A percentile compares a stretch with the other conserved stretches of the same genome.
These are phyloP conservation scores for Podargus strigoides DNA, from an alignment of 2,797 vertebrate species.

Conservation along the genomic window DNA sequence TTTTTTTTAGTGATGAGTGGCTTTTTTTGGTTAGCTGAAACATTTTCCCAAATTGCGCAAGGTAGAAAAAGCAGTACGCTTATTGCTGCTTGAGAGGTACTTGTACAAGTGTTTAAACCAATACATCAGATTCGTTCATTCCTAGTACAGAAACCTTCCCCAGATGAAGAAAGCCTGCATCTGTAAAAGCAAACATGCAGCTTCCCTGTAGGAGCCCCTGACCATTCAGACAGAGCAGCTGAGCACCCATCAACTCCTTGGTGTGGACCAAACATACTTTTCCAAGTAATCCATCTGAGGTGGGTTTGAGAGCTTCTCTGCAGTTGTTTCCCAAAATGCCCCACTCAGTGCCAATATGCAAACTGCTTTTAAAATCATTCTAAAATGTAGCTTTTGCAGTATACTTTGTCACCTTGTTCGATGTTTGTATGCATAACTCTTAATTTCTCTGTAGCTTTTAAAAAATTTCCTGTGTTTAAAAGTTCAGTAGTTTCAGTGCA, in stretches of 20 bases:
- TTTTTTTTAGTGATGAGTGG: neutral
- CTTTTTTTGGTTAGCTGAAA: constrained; percentile 13
- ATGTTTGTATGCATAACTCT: neutral
- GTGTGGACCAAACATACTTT: neutral
- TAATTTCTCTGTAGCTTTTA: neutral
- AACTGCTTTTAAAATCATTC: neutral
- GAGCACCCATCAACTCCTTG: neutral
- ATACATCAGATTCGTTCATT: neutral
- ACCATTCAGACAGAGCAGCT: neutral
- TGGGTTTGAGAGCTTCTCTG: neutral
- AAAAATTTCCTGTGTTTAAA: neutral
- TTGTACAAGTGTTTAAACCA: neutral
- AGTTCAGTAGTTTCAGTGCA: neutral
- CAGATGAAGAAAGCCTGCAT: neutral
- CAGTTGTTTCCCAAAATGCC: neutral
- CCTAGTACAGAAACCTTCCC: neutral
- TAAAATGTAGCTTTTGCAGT: no score
- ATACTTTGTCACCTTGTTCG: no score
- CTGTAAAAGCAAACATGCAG: neutral
- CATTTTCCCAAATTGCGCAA: neutral
- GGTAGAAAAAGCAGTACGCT: neutral
- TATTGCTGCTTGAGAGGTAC: neutral
- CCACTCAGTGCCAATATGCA: neutral
- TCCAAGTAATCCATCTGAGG: neutral
- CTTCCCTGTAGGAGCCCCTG: neutral